These are phyloP conservation scores for Dioctria linearis DNA, from an alignment of 2,888 invertebrate genomes.

Conservation along the genomic window DNA sequence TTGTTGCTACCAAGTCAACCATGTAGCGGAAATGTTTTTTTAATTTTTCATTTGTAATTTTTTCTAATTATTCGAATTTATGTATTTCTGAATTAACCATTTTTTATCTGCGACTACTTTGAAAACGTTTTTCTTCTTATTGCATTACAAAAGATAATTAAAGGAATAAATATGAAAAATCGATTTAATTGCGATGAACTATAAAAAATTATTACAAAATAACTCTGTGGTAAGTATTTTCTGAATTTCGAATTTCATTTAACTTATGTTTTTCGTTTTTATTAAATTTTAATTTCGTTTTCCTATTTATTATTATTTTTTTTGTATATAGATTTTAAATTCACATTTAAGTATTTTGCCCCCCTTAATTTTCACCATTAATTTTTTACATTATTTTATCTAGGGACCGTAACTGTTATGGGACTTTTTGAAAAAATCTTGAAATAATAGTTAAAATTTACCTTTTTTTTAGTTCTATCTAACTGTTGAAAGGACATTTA, in stretches of 20 bases:
- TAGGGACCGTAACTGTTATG: too few relatives aligned
- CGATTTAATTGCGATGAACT: slow-evolving; percentile 50
- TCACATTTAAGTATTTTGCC: slow-evolving; percentile 43
- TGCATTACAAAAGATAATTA: slow-evolving; percentile 61
- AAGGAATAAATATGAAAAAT: slow-evolving; percentile 57
- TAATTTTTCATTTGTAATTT: slow-evolving; percentile 43
- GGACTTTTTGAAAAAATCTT: not conserved
- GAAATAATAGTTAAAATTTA: not conserved
- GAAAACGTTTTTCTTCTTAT: slow-evolving; percentile 60
- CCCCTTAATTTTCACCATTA: not conserved
- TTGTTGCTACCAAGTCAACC: slow-evolving; percentile 41
- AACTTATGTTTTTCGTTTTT: slow-evolving; percentile 23
- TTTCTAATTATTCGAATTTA: slow-evolving; percentile 24
- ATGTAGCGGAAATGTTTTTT: slow-evolving; percentile 37
- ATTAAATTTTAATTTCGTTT: slow-evolving; percentile 36
- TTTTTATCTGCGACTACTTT: slow-evolving; percentile 46
- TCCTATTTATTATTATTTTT: slow-evolving; percentile 12
- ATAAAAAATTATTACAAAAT: slow-evolving; percentile 52
- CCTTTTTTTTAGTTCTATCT: slow-evolving; percentile 61
- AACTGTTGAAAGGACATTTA: not conserved
- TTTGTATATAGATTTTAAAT: slow-evolving; percentile 7
- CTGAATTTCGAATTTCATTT: slow-evolving; percentile 56
- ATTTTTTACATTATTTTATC: not conserved
- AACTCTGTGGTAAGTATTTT: slow-evolving; percentile 60
- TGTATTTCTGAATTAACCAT: slow-evolving; percentile 48